A percentile compares a stretch with the other conserved stretches of the same genome.
Evolutionary conservation across 2,113 vertebrate genomes (phyloP).

Genomic region (Corythoichthys intestinalis): DNA sequence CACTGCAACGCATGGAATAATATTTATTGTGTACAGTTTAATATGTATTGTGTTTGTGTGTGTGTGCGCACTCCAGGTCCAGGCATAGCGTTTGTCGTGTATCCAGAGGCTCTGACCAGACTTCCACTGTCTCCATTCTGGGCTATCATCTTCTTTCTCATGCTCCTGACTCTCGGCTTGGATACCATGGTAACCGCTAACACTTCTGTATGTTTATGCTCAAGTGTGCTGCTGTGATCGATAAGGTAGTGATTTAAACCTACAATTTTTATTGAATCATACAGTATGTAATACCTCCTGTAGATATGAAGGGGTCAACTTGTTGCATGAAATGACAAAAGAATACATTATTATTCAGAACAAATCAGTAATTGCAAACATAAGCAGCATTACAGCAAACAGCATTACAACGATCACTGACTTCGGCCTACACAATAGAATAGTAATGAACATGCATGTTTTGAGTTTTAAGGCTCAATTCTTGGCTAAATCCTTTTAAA

Average conservation of each 20-base stretch:
- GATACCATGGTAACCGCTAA: conserved; percentile 90
- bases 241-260: background rate
- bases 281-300: background rate
- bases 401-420: no score
- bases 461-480: no score
- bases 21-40: background rate
- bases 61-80: conserved; percentile 76
- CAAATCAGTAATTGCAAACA: no score
- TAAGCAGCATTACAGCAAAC: no score
- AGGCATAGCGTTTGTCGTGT: conserved; percentile 97
- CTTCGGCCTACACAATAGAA: no score
- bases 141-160: conserved; percentile 99
- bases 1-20: background rate
- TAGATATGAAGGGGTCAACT: background rate
- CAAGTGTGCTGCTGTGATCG: background rate
- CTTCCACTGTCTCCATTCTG: conserved; percentile 95
- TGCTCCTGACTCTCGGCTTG: conserved; percentile 95
- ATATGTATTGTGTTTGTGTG: conserved; percentile 12
- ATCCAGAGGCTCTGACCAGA: conserved; percentile 94
- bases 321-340: no score
- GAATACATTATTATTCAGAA: no score
- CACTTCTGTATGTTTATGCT: conserved; percentile 3
- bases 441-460: no score
- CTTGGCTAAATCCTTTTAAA: no score
- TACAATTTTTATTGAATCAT: background rate